phyloP scores from a whole-genome alignment of 2,797 vertebrate genomes.

The Melanotaenia parkinsoni region DNA sequence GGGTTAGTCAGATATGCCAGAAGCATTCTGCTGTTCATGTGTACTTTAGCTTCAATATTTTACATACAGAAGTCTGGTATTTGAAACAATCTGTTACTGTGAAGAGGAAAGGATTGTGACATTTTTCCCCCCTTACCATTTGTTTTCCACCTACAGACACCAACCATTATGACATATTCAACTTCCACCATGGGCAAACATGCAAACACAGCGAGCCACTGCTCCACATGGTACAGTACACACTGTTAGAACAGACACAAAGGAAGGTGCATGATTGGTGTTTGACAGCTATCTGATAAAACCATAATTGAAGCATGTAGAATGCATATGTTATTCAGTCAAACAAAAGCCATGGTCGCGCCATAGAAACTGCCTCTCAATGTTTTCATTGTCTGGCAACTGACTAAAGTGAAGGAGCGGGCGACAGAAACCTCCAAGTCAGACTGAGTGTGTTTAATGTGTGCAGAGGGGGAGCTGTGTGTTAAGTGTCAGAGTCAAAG shows the following conservation, averaged over 20 bases:
- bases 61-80: slow-evolving; percentile 49
- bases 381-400: slow-evolving; percentile 85
- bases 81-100: slow-evolving; percentile 63
- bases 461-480: slow-evolving; percentile 52
- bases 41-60: slow-evolving; percentile 30
- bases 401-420: slow-evolving; percentile 78
- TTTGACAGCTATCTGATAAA: slow-evolving; percentile 91
- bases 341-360: slow-evolving; percentile 80
- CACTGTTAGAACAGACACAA: slow-evolving; percentile 75
- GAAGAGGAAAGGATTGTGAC: slow-evolving; percentile 49
- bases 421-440: slow-evolving; percentile 76
- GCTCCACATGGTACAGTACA: slow-evolving; percentile 89
- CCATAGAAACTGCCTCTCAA: slow-evolving; percentile 78
- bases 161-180: slow-evolving; percentile 65
- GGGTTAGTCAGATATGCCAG: slow-evolving; percentile 22
- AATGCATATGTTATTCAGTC: slow-evolving; percentile 78
- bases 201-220: slow-evolving; percentile 87
- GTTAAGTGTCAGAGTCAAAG: slow-evolving; percentile 49
- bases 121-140: slow-evolving; percentile 54
- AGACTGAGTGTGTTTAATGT: slow-evolving; percentile 80
- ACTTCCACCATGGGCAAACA: slow-evolving; percentile 93
- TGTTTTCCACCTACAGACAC: slow-evolving; percentile 60
- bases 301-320: slow-evolving; percentile 80
- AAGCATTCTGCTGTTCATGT: slow-evolving; percentile 2
- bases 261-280: slow-evolving; percentile 80